Conservation (phyloP, 2,797 vertebrate species). For the Salarias fasciatus region DNA sequence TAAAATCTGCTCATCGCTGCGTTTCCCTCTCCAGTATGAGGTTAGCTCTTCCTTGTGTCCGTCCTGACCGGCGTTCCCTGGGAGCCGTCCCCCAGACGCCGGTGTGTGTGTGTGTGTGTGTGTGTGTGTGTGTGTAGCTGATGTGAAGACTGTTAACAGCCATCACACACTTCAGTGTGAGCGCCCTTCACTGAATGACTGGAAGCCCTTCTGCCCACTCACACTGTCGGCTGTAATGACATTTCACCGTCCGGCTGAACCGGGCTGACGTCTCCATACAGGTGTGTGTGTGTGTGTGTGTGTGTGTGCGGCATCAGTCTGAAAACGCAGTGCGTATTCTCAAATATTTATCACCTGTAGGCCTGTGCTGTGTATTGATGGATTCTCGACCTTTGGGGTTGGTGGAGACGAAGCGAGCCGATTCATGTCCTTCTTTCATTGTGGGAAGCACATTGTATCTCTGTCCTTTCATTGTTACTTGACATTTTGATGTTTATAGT, state of each 20-base stretch:
- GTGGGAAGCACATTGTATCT: constrained; percentile 58
- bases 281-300: constrained; percentile 15
- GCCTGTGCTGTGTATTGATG: constrained; percentile 60
- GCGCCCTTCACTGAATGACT: constrained; percentile 63
- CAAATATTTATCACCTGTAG: constrained; percentile 69
- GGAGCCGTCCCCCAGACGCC: background rate
- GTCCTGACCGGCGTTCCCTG: too few species aligned
- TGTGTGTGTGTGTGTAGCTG: constrained; percentile 20
- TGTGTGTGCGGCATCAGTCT: constrained; percentile 13
- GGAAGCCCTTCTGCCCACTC: constrained; percentile 58
- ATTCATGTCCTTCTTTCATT: constrained; percentile 69
- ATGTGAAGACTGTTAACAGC: constrained; percentile 47
- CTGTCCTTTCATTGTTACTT: constrained; percentile 70
- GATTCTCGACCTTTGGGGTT: constrained; percentile 74
- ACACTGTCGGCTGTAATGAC: constrained; percentile 74
- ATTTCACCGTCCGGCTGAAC: constrained; percentile 70
- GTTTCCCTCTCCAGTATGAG: too few species aligned
- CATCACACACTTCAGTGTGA: constrained; percentile 52
- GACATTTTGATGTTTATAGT: constrained; percentile 71
- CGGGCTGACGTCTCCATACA: constrained; percentile 20
- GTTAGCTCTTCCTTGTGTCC: too few species aligned
- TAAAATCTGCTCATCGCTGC: too few species aligned
- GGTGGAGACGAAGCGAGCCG: constrained; percentile 57
- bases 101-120: constrained; percentile 29
- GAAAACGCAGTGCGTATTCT: constrained; percentile 37